Percentiles rank a stretch among this genome's conserved stretches.
These are phyloP conservation scores for Aromia moschata DNA, from an alignment of 2,888 invertebrate genomes.

Conservation along the genomic window DNA sequence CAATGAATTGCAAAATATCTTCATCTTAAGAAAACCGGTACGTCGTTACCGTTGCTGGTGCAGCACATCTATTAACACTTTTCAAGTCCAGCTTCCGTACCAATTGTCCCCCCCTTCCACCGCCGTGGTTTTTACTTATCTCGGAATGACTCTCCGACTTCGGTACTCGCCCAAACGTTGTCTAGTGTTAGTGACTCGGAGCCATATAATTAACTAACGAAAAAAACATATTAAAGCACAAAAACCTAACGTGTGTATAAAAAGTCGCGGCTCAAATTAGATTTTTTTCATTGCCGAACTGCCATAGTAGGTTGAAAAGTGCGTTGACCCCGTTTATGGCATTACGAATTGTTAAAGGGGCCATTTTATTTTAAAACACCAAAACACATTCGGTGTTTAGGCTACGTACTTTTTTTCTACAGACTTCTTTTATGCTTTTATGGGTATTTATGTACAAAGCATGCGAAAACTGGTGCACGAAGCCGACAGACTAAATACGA, in stretches of 20 bases:
- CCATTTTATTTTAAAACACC: constrained; percentile 12
- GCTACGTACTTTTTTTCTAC: too few relatives aligned
- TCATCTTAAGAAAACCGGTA: too few relatives aligned
- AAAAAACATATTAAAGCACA: constrained; percentile 13
- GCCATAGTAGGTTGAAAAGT: too few relatives aligned
- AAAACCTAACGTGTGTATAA: constrained; percentile 8
- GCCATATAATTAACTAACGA: constrained; percentile 5
- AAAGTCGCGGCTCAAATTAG: constrained; percentile 11
- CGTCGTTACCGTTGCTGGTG: too few relatives aligned
- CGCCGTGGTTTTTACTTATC: constrained; percentile 3
- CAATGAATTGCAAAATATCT: too few relatives aligned
- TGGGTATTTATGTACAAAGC: too few relatives aligned
- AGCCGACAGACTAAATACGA: too few relatives aligned
- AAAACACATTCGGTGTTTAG: too few relatives aligned
- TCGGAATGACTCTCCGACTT: not conserved
- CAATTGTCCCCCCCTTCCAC: not conserved
- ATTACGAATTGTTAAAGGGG: constrained; percentile 4
- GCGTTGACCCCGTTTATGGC: not conserved
- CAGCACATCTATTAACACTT: not conserved
- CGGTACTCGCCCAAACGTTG: constrained; percentile 1
- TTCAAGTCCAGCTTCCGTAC: not conserved
- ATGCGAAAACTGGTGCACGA: too few relatives aligned
- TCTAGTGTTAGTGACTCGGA: constrained; percentile 12
- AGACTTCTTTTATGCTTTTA: too few relatives aligned
- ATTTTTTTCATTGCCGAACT: constrained; percentile 3